Base-by-base conservation (phyloP, 2,113 vertebrate genomes). In the Vombatus ursinus region DNA sequence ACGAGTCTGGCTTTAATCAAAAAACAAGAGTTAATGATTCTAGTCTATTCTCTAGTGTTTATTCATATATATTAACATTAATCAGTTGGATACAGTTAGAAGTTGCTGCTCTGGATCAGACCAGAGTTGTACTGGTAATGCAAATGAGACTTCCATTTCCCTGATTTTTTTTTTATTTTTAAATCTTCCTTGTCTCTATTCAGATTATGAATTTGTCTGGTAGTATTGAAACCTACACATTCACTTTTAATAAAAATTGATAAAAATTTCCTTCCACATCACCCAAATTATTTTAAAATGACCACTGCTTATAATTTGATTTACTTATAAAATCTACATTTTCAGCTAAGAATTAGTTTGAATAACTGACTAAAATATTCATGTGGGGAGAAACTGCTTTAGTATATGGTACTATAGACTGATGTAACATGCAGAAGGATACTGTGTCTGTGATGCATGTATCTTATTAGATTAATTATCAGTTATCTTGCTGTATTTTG, bases 321-420 rank as follows among this genome's bases (percentile, higher is more conserved):
- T 96, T 97, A 93, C 77, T 96, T 97, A 68, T 77, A 51, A 96
- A 51, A 37, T 95, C 95, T 91, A 25, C 91, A 90, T 95, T 97
- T 84, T 84, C 68, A 84, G 37, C 68, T 96, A 94, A 54, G 90
- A 91, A 22, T 90, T 90, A 53, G 93, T 77, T 93, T 91, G 50
- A 28, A 53, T 94, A 52, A n/a, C 89, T 89, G 44, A 68, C 93
- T 91, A 48, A 92, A 95, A 52, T 96, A 0, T 90, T 8, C 92
- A 84, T 94, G 52, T 90, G 93, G 61, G 93, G 95, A 91, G 94
- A 90, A 54, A 25, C 94, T 52, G 68, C 92, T 97, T 95, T 96
- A 84, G 49, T 90, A 91, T 25, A 0, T 93, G 96, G 92, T 57
- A 26, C 16, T 47, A 50, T 84, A 92, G 90, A 47, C 91, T 10